Conservation (phyloP, 2,113 vertebrate species). For the Capricornis sumatraensis region DNA sequence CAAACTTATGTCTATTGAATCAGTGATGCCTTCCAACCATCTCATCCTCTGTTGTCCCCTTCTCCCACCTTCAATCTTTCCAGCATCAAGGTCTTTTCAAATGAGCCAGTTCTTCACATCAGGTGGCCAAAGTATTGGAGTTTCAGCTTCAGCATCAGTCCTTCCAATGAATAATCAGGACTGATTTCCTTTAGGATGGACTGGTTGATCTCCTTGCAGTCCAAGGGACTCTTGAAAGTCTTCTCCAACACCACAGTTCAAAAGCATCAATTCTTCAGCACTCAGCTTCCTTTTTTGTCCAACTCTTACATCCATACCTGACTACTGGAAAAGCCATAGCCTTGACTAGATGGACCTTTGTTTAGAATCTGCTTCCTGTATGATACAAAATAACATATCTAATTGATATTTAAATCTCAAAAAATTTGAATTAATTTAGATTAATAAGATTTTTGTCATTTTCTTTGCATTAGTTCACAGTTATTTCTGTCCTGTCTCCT, state of each 20-base stretch:
- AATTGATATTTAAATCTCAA: not conserved
- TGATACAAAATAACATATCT: not conserved
- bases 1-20: not conserved
- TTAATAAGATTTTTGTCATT: not conserved
- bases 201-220: not conserved
- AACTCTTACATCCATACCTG: not conserved
- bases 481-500: not conserved
- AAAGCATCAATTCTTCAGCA: not conserved
- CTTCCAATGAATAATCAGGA: not conserved
- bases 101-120: not conserved
- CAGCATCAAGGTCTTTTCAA: not conserved
- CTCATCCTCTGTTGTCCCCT: not conserved
- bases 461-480: not conserved
- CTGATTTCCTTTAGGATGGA: not conserved
- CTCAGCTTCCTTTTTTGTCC: not conserved
- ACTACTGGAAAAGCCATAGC: not conserved
- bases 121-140: not conserved
- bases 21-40: not conserved
- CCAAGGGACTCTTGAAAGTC: not conserved
- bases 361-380: not conserved
- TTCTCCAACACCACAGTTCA: not conserved
- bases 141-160: not conserved
- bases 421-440: constrained; percentile 10
- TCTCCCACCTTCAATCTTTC: not conserved
- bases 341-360: not conserved